These are phyloP conservation scores for Petrocephalus sullivani DNA, from an alignment of 2,797 vertebrate species.

Conservation along the genomic window DNA sequence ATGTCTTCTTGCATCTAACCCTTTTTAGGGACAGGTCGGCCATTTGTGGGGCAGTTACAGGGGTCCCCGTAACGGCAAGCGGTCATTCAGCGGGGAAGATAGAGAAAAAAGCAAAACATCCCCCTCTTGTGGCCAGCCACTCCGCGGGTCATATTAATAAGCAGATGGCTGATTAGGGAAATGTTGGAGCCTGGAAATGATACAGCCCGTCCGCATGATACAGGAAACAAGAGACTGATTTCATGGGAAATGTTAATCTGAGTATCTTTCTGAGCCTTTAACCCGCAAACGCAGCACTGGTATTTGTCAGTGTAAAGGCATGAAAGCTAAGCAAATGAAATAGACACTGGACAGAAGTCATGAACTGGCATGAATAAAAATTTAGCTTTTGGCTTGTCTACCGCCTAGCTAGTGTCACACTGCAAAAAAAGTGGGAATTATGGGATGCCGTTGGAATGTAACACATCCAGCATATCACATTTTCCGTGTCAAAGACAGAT, in stretches of 20 bases:
- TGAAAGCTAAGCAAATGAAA: background rate
- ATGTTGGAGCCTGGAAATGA: background rate
- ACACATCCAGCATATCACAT: background rate
- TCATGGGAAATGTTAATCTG: background rate
- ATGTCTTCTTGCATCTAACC: background rate
- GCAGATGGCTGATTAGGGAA: background rate
- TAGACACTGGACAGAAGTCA: background rate
- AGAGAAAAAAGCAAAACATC: constrained; percentile 57
- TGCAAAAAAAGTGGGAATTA: background rate
- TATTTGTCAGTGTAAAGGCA: background rate
- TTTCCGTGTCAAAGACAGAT: background rate
- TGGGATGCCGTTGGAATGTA: background rate
- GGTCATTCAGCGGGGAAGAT: constrained; percentile 18
- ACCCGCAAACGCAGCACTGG: background rate
- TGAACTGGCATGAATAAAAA: background rate
- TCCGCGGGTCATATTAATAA: constrained; percentile 17
- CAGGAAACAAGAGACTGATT: background rate
- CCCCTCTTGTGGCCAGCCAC: constrained; percentile 65
- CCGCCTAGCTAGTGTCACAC: background rate
- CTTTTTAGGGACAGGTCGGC: background rate
- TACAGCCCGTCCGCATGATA: background rate
- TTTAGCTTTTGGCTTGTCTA: background rate
- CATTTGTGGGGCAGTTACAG: background rate
- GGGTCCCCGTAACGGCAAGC: background rate
- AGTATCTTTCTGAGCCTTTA: background rate